Base-by-base conservation (phyloP, 2,797 vertebrate species). In the Myoxocephalus aenaeus region DNA sequence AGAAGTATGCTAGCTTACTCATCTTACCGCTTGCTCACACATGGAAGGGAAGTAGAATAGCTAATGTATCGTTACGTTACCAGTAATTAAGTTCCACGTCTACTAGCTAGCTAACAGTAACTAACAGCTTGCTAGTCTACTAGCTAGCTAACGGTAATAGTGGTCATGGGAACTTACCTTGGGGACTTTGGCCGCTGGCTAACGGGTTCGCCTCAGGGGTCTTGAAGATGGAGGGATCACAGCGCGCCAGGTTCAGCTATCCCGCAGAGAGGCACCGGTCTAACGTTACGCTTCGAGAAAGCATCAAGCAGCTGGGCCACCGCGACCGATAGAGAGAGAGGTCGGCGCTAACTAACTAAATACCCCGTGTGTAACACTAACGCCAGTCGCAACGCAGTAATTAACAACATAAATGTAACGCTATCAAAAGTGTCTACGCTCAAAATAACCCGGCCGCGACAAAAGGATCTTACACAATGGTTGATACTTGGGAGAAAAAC, bases 321-420 rank as follows among this genome's bases (percentile, higher is more conserved):
- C 27, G 13, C 9, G 8, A 8, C 2, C 34, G 20, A 61, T 22
- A 40, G 12, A 40, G 38, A 14, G 22, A 22, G n/a, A 14, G 2
- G 15, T 25, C 3, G 18, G 48, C 0, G 10, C 20, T 63, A 48
- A 32, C 40, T 17, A 4, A 22, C 4, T 0, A 65, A 29, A 32
- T 46, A 48, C 3, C n/a, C 5, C 20, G 15, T 17, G 3, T 1
- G 2, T 7, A 59, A 61, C 58, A 57, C 32, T 7, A 15, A 40
- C 4, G 1, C 7, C n/a, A 0, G 12, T 1, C 2, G 0, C 40
- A 15, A 38, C 0, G 5, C 4, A 1, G 7, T 13, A 1, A n/a
- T 4, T 10, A 25, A 3, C 2, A 3, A 5, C 5, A 13, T 25
- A 1, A 1, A 38, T 9, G 1, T n/a, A 5, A 2, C 4, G 0